Percentiles rank a stretch among this genome's conserved stretches.
These are phyloP conservation scores for Eubasilissa regina DNA, from an alignment of 1,140 invertebrate genomes.

Conservation along the genomic window DNA sequence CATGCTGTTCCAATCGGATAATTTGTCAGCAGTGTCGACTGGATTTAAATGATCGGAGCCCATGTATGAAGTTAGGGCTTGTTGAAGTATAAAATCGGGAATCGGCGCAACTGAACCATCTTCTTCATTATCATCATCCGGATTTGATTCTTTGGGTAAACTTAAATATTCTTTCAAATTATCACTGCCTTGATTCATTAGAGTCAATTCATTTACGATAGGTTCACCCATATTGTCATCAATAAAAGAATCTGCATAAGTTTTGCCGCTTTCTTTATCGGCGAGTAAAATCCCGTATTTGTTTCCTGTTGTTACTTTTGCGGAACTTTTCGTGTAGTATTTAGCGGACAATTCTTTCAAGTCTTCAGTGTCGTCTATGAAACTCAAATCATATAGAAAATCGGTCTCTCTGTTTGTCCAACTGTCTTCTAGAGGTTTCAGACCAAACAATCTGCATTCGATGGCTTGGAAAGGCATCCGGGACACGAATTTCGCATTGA, in stretches of 20 bases:
- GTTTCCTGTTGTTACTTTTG: constrained; percentile 64
- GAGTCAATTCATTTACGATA: constrained; percentile 62
- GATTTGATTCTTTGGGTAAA: constrained; percentile 1
- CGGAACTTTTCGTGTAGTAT: constrained; percentile 65
- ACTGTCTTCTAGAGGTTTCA: constrained; percentile 62
- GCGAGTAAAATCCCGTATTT: constrained; percentile 67
- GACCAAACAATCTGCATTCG: constrained; percentile 67
- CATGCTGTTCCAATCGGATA: not conserved
- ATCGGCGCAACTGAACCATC: not conserved
- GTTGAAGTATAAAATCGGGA: constrained; percentile 28
- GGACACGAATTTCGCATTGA: constrained; percentile 64
- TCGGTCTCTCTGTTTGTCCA: constrained; percentile 66
- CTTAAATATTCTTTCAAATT: constrained; percentile 31
- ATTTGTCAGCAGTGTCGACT: constrained; percentile 9
- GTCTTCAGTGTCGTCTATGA: constrained; percentile 57
- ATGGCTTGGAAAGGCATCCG: constrained; percentile 69
- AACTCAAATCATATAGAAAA: constrained; percentile 65
- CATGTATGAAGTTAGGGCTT: not conserved
- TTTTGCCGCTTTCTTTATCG: constrained; percentile 63
- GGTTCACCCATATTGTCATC: constrained; percentile 63
- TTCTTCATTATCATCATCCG: constrained; percentile 4
- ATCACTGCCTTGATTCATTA: constrained; percentile 58
- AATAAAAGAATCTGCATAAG: constrained; percentile 66
- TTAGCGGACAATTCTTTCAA: constrained; percentile 65
- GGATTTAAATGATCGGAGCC: not conserved